These are phyloP conservation scores for Aphelocoma coerulescens DNA, from an alignment of 2,113 vertebrate species.

Conservation along the genomic window DNA sequence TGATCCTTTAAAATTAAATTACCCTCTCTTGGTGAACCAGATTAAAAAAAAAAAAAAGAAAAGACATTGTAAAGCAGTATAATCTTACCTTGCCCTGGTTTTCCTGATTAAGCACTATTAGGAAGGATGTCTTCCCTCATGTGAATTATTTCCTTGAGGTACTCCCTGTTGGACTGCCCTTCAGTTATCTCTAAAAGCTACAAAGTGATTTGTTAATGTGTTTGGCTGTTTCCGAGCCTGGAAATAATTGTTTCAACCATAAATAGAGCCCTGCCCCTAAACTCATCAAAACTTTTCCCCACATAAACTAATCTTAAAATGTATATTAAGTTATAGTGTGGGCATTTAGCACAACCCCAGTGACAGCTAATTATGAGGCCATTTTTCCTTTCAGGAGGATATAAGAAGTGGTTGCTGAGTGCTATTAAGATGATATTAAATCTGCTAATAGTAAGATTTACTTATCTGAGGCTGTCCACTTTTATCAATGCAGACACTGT, in stretches of 20 bases:
- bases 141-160: neutral
- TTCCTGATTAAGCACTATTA: neutral
- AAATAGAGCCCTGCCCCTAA: neutral
- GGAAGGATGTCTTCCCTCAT: neutral
- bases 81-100: neutral
- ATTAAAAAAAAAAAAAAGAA: neutral
- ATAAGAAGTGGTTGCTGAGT: neutral
- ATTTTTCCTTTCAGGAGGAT: neutral
- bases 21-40: neutral
- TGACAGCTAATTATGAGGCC: neutral
- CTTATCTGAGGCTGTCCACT: neutral
- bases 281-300: neutral
- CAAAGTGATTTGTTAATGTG: neutral
- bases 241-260: neutral
- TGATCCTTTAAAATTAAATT: constrained; percentile 45
- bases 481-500: neutral
- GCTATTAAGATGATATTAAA: neutral
- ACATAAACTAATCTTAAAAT: neutral
- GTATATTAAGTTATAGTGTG: neutral
- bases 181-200: neutral
- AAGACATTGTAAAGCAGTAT: neutral
- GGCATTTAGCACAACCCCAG: neutral
- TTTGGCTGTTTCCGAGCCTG: neutral
- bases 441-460: neutral
- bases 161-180: neutral